Evolutionary conservation across 2,888 invertebrate genomes (phyloP).

Genomic region (Pollenia griseotomentosa): DNA sequence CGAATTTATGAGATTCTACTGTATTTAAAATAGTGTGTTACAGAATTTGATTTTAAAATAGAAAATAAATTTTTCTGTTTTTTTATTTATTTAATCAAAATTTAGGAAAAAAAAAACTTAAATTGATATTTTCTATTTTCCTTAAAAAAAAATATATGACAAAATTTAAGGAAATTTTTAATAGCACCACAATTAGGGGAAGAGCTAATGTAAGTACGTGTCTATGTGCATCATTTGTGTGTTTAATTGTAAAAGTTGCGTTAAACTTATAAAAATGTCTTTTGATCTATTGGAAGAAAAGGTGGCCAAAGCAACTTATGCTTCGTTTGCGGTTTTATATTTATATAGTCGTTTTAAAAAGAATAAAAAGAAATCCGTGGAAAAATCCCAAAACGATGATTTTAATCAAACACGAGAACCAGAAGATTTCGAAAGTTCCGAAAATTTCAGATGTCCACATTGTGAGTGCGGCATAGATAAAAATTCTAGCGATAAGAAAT

Average conservation of each 20-base stretch:
- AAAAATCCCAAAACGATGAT: background rate
- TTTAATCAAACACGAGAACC: constrained; percentile 33
- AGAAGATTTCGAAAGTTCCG: constrained; percentile 52
- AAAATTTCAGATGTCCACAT: constrained; percentile 72
- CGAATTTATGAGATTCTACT: too few species aligned
- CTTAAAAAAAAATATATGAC: constrained; percentile 26
- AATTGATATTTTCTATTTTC: background rate
- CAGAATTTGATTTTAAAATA: too few species aligned
- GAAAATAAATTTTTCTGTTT: too few species aligned
- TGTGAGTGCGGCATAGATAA: constrained; percentile 29
- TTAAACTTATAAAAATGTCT: background rate
- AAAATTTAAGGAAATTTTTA: constrained; percentile 73
- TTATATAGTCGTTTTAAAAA: constrained; percentile 75
- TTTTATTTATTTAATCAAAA: background rate
- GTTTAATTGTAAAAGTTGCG: background rate
- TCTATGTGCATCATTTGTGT: too few species aligned
- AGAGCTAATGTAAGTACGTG: constrained; percentile 78
- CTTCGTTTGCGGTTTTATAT: constrained; percentile 77
- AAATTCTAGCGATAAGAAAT: background rate
- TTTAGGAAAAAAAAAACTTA: background rate
- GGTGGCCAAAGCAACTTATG: constrained; percentile 79
- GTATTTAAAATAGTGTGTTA: too few species aligned
- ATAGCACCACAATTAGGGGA: constrained; percentile 77
- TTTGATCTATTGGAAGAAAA: constrained; percentile 15
- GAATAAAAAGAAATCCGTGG: constrained; percentile 9